Conservation (phyloP, 30 jellyfish, hydroid and myxozoan species). For the Aurelia coerulea region DNA sequence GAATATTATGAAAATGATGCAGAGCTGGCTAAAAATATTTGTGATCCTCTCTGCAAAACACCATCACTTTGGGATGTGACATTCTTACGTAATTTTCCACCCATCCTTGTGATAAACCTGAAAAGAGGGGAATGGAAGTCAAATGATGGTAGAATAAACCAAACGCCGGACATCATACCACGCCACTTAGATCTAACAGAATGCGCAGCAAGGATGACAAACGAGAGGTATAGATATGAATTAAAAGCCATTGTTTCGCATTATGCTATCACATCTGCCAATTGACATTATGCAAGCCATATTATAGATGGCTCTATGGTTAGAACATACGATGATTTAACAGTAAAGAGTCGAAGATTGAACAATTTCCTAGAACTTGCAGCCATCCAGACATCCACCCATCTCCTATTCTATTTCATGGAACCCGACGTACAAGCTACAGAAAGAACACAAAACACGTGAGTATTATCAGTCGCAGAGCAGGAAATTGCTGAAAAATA, state of each 20-base stretch:
- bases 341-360: neutral
- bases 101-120: neutral
- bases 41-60: neutral
- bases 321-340: neutral
- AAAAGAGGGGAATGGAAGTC: neutral
- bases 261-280: neutral
- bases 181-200: neutral
- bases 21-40: neutral
- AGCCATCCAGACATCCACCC: neutral
- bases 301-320: neutral
- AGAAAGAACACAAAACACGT: neutral
- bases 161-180: neutral
- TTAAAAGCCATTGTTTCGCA: neutral
- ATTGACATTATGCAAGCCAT: neutral
- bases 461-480: neutral
- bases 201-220: neutral
- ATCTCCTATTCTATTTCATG: conserved; percentile 1
- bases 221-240: neutral
- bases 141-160: neutral
- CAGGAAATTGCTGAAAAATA: neutral
- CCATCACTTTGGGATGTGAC: conserved; percentile 1
- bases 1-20: neutral
- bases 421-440: neutral
- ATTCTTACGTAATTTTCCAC: neutral
- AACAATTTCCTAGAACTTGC: neutral